These are phyloP conservation scores for Loxodonta africana DNA, from an alignment of 2,113 vertebrate species.

Conservation along the genomic window DNA sequence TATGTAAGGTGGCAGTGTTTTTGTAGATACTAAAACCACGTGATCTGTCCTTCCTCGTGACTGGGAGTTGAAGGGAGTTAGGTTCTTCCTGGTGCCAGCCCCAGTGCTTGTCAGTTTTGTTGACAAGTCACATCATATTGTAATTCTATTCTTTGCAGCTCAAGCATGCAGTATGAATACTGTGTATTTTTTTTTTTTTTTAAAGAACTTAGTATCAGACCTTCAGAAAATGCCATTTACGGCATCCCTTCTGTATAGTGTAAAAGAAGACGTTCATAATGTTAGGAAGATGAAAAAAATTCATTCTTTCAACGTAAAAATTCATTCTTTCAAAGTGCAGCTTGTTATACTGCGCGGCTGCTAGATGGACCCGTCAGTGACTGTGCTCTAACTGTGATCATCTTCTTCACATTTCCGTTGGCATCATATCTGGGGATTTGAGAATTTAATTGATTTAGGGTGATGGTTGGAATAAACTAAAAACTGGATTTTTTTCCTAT, in stretches of 20 bases:
- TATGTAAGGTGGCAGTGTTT: slow-evolving; percentile 82
- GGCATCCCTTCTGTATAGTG: slow-evolving; percentile 82
- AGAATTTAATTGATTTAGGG: slow-evolving; percentile 66
- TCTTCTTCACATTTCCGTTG: slow-evolving; percentile 14
- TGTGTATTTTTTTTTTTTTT: slow-evolving; percentile 86
- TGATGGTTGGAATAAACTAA: slow-evolving; percentile 55
- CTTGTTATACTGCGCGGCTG: slow-evolving; percentile 66
- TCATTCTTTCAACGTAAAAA: slow-evolving; percentile 66
- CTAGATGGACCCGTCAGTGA: slow-evolving; percentile 44
- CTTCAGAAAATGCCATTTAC: slow-evolving; percentile 85
- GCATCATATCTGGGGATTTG: slow-evolving; percentile 30
- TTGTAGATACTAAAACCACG: slow-evolving; percentile 72
- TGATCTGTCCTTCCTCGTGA: slow-evolving; percentile 74
- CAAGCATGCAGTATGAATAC: slow-evolving; percentile 86
- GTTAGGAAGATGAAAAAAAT: slow-evolving; percentile 64
- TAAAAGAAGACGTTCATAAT: slow-evolving; percentile 57
- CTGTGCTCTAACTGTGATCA: not conserved
- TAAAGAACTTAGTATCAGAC: slow-evolving; percentile 70
- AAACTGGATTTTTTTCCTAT: not conserved
- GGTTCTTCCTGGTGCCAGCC: slow-evolving; percentile 76
- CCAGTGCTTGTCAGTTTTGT: slow-evolving; percentile 73
- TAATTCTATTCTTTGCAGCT: slow-evolving; percentile 85
- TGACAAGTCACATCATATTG: slow-evolving; percentile 74
- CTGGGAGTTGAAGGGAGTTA: slow-evolving; percentile 68
- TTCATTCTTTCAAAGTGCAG: slow-evolving; percentile 69